phyloP scores from a whole-genome alignment of 2,888 invertebrate species.

The Endomychus coccineus region DNA sequence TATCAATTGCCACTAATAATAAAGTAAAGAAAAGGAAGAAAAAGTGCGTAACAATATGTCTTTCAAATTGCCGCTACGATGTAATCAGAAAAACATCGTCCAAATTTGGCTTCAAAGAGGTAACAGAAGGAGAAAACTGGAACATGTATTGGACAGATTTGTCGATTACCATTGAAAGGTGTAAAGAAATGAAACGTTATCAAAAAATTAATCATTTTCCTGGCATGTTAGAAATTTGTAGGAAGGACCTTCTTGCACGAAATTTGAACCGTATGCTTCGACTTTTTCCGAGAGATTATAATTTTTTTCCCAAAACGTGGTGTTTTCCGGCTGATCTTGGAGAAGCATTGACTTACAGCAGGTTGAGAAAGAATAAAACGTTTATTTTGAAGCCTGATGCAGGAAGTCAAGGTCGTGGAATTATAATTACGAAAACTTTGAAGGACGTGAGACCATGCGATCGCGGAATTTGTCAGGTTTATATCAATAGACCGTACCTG shows the following conservation, averaged over 20 bases:
- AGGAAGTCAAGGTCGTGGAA: conserved; percentile 86
- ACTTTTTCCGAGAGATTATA: conserved; percentile 82
- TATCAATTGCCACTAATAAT: conserved; percentile 5
- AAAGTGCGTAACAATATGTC: conserved; percentile 52
- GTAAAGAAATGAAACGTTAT: conserved; percentile 87
- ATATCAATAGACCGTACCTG: conserved; percentile 67
- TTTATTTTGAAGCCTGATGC: conserved; percentile 89
- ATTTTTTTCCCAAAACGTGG: conserved; percentile 91
- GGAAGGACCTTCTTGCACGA: conserved; percentile 82
- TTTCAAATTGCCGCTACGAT: conserved; percentile 65
- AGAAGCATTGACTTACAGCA: conserved; percentile 64
- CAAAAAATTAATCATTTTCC: conserved; percentile 92
- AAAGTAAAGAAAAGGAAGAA: conserved; percentile 14
- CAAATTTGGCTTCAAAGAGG: conserved; percentile 68
- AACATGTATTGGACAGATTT: conserved; percentile 88
- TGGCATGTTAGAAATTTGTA: conserved; percentile 45
- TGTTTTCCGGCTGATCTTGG: conserved; percentile 83
- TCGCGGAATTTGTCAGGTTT: conserved; percentile 80
- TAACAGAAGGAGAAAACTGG: conserved; percentile 76
- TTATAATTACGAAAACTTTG: conserved; percentile 74
- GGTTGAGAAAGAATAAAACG: conserved; percentile 62
- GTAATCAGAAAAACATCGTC: conserved; percentile 63
- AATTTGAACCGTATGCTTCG: conserved; percentile 86
- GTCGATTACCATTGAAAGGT: conserved; percentile 76
- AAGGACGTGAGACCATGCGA: conserved; percentile 74